Evolutionary conservation across 2,113 vertebrate species (phyloP), one percentile per base, ranked within the genome.

Genomic region (Channa maculata): DNA sequence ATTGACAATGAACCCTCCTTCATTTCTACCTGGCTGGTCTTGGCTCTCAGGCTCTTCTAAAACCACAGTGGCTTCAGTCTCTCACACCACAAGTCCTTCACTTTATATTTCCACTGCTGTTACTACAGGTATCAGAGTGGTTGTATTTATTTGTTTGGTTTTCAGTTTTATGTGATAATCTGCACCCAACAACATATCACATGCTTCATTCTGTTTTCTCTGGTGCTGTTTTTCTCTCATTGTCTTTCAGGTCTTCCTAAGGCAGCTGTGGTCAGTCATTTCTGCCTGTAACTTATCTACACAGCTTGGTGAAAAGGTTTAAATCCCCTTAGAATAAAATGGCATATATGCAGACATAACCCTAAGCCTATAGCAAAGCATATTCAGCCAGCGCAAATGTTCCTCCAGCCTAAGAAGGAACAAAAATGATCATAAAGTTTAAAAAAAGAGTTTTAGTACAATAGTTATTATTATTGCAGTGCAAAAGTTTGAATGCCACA

Each of bases 41-140:
- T 96, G 81, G 83, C 86, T 5, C 95, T 1, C 82, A 91, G 76
- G 92, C 96, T 2, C 94, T 96, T 15, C 94, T 98, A 68, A 97
- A 96, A 24, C 24, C 24, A 24, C 1, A 24, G 1, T 24, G 24
- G 24, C 24, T 24, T 24, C 24, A 24, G 24, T 94, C 94, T 0
- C 91, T 95, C 89, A 94, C 62, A 54, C 95, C 61, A 94, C 92
- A 77, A 95, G 91, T 15, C 94, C 95, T 9, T 96, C 95, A 0
- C 68, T 96, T 58, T 97, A 96, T 61, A 96, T 97, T 71, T 97
- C 96, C 85, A 97, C 96, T 5, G 97, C 96, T 66, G 97, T 96
- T 72, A 97, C 96, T 13, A 97, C 96, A 94, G 96, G 96, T 96
- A 93, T 1, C 58, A 52, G 39, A 83, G 34, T 12, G 34, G 33